Evolutionary conservation across 2,888 invertebrate genomes (phyloP), one percentile per base, ranked within the genome.

Genomic region (Gandaritis pyraliata): DNA sequence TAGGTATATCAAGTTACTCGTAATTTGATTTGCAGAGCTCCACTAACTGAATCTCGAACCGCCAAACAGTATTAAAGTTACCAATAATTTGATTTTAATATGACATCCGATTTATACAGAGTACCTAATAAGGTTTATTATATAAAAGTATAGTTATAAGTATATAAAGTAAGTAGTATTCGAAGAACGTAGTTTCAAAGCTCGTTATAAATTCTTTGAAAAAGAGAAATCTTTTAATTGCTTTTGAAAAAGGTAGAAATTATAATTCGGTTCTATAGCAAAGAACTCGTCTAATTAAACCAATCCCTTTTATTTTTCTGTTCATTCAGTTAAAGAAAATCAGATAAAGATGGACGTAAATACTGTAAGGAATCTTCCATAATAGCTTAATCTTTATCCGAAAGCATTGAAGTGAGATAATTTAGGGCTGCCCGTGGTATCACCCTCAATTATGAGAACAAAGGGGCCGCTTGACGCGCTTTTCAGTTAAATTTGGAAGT

Each of bases 361-460:
- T 52, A 51, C 66, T 65, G 56, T 54, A 58, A 69, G 64, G 50
- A 71, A 62, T 67, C 71, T 60, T 70, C 58, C 71, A 72, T 81
- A 80, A 83, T 82, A 76, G 75, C 74, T 77, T 79, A 81, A 84
- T 83, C 83, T 82, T 83, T 83, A 80, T 85, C 78, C 74, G 68
- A 67, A 76, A 63, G 73, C 82, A 73, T 75, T 77, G 78, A 72
- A 72, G 72, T 70, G 80, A 72, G 72, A 82, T 84, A 81, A 86
- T 85, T 80, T 78, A 72, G 72, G 77, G 77, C 72, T 67, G 65
- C 69, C 65, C 64, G 70, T 74, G 74, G 80, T 76, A 82, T 80
- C 77, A 68, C 71, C 72, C 75, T 74, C 76, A 68, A 75, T 74
- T 79, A 75, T 71, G 57, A 60, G 64, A 66, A 80, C 79, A 83